These are phyloP conservation scores for Macroglossus sobrinus DNA, from an alignment of 2,113 vertebrate genomes.

Conservation along the genomic window DNA sequence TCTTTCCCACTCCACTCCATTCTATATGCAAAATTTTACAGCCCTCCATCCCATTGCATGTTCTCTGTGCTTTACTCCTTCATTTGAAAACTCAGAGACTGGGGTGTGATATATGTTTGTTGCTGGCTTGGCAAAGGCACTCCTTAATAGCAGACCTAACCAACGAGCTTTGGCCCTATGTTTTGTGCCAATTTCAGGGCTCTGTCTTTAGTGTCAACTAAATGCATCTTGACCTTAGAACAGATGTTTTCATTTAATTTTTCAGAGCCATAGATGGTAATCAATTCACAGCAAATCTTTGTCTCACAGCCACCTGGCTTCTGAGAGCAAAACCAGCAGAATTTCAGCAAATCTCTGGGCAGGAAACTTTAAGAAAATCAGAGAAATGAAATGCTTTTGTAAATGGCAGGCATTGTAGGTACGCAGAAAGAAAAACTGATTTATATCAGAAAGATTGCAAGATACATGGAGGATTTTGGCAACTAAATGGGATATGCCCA, in stretches of 20 bases:
- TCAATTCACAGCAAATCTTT: constrained; percentile 67
- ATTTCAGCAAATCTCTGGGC: constrained; percentile 23
- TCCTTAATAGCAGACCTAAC: not conserved
- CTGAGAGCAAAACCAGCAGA: not conserved
- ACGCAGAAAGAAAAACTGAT: constrained; percentile 35
- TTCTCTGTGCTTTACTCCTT: not conserved
- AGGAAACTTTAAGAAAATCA: constrained; percentile 33
- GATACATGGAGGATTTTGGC: constrained; percentile 6
- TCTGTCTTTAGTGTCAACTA: constrained; percentile 55
- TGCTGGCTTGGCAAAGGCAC: not conserved
- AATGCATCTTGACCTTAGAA: constrained; percentile 66
- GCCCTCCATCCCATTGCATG: not conserved
- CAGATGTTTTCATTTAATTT: constrained; percentile 71
- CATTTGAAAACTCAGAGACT: not conserved
- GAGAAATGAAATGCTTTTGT: constrained; percentile 26
- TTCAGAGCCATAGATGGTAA: constrained; percentile 60
- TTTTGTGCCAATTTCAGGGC: constrained; percentile 21
- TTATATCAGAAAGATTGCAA: constrained; percentile 44
- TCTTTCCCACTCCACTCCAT: not conserved
- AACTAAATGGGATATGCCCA: not conserved
- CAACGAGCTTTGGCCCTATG: constrained; percentile 11
- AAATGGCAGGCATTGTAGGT: constrained; percentile 17
- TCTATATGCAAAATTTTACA: not conserved
- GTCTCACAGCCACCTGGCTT: constrained; percentile 67
- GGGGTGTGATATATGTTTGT: not conserved